Evolutionary conservation across 2,888 invertebrate species (phyloP).

Genomic region (Coenonympha glycerion): DNA sequence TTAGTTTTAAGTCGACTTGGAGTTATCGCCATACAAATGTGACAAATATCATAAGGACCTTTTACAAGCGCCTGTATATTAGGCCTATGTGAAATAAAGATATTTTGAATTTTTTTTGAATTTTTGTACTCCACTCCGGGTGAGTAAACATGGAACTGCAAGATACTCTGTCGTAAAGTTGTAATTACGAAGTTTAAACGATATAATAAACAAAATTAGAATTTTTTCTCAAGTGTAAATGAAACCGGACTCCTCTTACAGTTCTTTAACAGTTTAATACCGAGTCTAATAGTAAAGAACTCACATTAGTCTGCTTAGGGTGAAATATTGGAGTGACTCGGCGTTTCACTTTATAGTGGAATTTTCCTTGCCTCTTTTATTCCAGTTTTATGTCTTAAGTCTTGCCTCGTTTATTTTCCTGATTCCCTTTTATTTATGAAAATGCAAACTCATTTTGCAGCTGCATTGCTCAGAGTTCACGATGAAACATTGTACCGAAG

Average conservation of each 20-base stretch:
- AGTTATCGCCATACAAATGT: too few species aligned
- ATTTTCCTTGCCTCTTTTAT: conserved; percentile 5
- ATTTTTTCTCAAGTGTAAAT: not conserved
- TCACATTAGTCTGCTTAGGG: conserved; percentile 10
- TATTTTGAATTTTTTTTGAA: too few species aligned
- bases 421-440: conserved; percentile 7
- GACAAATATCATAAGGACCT: too few species aligned
- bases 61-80: too few species aligned
- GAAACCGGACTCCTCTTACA: too few species aligned
- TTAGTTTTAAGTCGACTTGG: too few species aligned
- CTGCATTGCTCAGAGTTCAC: not conserved
- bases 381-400: conserved; percentile 7
- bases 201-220: not conserved
- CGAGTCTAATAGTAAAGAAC: conserved; percentile 2
- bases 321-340: conserved; percentile 5
- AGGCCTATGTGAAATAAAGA: too few species aligned
- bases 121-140: too few species aligned
- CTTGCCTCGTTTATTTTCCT: conserved; percentile 6
- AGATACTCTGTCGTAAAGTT: too few species aligned
- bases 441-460: conserved; percentile 4
- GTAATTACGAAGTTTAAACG: too few species aligned
- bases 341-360: conserved; percentile 1
- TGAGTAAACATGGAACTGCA: too few species aligned
- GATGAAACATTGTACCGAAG: not conserved
- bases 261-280: not conserved